phyloP scores from a whole-genome alignment of 1,140 invertebrate genomes.

The Drosophila pseudoananassae region DNA sequence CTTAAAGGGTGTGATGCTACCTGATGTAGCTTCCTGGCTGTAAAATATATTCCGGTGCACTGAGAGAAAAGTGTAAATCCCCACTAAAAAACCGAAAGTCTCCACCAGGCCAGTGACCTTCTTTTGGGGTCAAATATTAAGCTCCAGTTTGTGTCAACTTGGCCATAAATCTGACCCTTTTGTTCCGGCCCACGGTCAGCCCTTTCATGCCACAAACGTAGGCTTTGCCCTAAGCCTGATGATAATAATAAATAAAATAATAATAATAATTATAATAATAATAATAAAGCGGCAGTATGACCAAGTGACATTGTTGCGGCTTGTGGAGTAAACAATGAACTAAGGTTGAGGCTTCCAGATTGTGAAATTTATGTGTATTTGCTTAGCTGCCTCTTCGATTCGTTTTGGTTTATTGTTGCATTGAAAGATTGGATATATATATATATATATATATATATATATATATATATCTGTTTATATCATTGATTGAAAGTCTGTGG shows the following conservation, averaged over 20 bases:
- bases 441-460: too few species aligned
- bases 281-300: constrained; percentile 12
- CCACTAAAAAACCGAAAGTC: neutral
- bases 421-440: neutral
- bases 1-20: constrained; percentile 22
- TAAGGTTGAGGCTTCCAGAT: constrained; percentile 18
- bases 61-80: neutral
- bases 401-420: constrained; percentile 16
- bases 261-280: constrained; percentile 9
- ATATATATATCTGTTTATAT: neutral
- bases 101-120: constrained; percentile 6
- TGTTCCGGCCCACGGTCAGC: constrained; percentile 23
- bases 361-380: constrained; percentile 32
- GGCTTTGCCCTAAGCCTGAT: constrained; percentile 16
- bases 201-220: constrained; percentile 3
- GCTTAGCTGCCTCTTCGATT: constrained; percentile 20
- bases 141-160: constrained; percentile 20
- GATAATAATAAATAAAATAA: constrained; percentile 45
- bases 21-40: constrained; percentile 23
- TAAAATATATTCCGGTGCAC: constrained; percentile 16
- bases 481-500: constrained; percentile 6
- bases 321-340: constrained; percentile 24
- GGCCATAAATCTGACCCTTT: constrained; percentile 11
- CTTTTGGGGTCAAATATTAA: constrained; percentile 12
- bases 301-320: constrained; percentile 66